Base-by-base conservation (phyloP, 2,888 invertebrate genomes). In the Neoitamus cyanurus region DNA sequence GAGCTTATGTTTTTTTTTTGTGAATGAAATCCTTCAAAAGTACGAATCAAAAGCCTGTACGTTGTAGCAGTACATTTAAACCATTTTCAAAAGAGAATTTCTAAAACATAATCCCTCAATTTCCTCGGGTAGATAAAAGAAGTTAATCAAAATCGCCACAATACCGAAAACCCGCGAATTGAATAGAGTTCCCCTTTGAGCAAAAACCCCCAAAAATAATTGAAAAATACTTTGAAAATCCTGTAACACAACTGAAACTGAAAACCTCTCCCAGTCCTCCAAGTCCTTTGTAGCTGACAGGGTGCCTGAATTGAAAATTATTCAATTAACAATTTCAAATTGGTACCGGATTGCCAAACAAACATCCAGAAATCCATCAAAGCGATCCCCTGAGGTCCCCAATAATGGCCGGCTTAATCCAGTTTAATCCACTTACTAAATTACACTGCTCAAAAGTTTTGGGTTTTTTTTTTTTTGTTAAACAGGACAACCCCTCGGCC, bases 341-440 rank as follows among this genome's bases (percentile, higher is more conserved):
- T 83, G 72, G 72, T 72, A 72, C 37, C 70, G 68, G 69, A 69
- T 82, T 69, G 68, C 46, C 13, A 46, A n/a, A 69, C 37, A 83
- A 83, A 83, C 69, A 82, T 82, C 69, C 34, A 30, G 69, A 69
- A 69, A 68, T 82, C 69, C 82, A 68, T 82, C 69, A 69, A 82
- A 48, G 83, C 68, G 80, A 82, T 83, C 77, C 84, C 84, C 77
- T 72, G 84, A 84, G 84, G 73, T 83, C 73, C 83, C 85, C 83
- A 85, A 85, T 85, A 78, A 86, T 85, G 72, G n/a, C 84, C 77
- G 73, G 78, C 77, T 84, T 84, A 86, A 86, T 86, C 82, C 84
- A 83, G 84, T 85, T 85, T 85, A 86, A 86, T 86, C 86, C 85
- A 86, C 86, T 86, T 86, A 86, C 30, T 37, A 58, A 48, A 68